phyloP scores from a whole-genome alignment of 2,797 vertebrate species.

The Graptemys geographica region DNA sequence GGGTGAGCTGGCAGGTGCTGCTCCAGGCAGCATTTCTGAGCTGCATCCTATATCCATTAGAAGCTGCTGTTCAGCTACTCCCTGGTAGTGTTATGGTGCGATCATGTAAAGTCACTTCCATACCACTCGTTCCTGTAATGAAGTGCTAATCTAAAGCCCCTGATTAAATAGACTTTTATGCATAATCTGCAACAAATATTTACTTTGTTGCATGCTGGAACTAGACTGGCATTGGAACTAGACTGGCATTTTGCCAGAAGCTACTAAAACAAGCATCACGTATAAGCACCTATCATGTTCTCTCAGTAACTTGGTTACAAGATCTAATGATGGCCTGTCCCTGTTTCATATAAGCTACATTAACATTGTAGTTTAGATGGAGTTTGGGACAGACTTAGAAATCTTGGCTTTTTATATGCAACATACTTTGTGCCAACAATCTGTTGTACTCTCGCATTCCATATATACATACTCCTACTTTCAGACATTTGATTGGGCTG shows the following conservation, averaged over 20 bases:
- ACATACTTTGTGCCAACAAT: not conserved
- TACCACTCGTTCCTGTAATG: not conserved
- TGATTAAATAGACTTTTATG: not conserved
- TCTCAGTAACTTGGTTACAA: not conserved
- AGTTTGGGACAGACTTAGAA: fast-evolving
- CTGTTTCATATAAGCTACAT: not conserved
- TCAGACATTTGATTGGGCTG: not conserved
- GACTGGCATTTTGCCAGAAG: not conserved
- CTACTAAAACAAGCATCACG: not conserved
- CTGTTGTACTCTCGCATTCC: slow-evolving; percentile 21
- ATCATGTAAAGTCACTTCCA: not conserved
- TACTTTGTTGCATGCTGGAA: not conserved
- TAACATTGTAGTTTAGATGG: not conserved
- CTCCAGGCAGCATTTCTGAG: not conserved
- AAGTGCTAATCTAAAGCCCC: not conserved
- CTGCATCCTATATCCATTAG: not conserved
- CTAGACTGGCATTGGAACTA: not conserved
- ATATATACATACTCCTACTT: fast-evolving
- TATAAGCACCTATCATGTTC: not conserved
- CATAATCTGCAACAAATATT: fast-evolving
- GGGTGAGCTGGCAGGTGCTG: not conserved
- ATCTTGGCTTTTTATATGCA: not conserved
- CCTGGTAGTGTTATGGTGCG: not conserved
- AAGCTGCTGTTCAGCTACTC: not conserved
- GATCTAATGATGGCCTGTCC: not conserved